Base-by-base conservation (phyloP, 2,888 invertebrate species). In the Caenorhabditis sp. region DNA sequence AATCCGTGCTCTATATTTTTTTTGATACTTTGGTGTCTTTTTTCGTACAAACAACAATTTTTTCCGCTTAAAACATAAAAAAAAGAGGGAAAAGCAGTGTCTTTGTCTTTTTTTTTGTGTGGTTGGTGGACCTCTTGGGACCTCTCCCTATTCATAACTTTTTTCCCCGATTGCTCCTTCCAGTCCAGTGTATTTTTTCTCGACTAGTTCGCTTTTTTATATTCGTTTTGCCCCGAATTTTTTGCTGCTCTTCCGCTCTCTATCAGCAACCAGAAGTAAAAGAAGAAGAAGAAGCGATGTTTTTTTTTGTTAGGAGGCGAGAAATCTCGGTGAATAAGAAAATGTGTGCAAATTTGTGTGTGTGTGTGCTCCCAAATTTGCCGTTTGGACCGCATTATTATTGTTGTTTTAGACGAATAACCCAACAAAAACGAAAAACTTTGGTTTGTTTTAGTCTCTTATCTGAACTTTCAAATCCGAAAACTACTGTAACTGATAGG, bases 361-460 rank as follows among this genome's bases (percentile, higher is more conserved):
- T 31, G 31, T 31, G 53, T 12, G 6, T 12, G 8, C 14, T 14
- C 53, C 53, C 53, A 53, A 21, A 21, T 23, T 53, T 53, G 19
- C 23, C 53, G 23, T 6, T 4, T 21, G 12, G 21, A 3, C 26
- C 8, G 4, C 55, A 55, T 55, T 55, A 26, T 24, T 26, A 55
- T 55, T 55, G 24, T 55, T 55, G 55, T 26, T 55, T 55, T 55
- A 27, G 26, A 12, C 27, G 26, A 27, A 19, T n/a, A n/a, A n/a
- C n/a, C n/a, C 14, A 55, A 26, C 3, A 26, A 14, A n/a, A 4
- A 24, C 27, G 4, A 10, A n/a, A n/a, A n/a, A 14, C 21, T 4
- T 43, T 36, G 6, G 5, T 43, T 43, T 43, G 6, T 17, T 43
- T 43, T 10, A 24, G 53, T 21, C 10, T 19, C 23, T 53, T 53